Evolutionary conservation across 2,888 invertebrate species (phyloP).

Genomic region (Tenthredo distinguenda): DNA sequence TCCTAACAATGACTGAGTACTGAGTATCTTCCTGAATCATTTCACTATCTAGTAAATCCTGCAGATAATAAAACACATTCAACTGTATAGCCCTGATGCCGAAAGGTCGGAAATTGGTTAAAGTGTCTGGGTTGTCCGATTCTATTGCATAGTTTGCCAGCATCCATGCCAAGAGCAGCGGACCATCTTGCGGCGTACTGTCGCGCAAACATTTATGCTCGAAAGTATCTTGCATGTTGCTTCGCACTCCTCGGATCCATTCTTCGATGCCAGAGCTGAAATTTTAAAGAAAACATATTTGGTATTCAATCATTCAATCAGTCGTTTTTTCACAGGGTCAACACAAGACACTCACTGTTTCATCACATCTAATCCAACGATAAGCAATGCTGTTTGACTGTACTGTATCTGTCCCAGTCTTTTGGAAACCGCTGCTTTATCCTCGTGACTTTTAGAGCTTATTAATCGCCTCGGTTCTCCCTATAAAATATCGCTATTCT

Average conservation of each 20-base stretch:
- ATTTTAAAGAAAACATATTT: slow-evolving; percentile 26
- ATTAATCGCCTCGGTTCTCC: slow-evolving; percentile 74
- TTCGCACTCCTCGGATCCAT: slow-evolving; percentile 69
- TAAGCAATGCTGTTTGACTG: slow-evolving; percentile 71
- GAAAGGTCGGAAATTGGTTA: slow-evolving; percentile 71
- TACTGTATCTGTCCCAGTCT: slow-evolving; percentile 74
- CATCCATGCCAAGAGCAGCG: slow-evolving; percentile 76
- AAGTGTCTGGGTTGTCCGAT: slow-evolving; percentile 69
- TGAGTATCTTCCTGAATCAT: slow-evolving; percentile 74
- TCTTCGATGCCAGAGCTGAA: slow-evolving; percentile 65
- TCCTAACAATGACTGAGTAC: slow-evolving; percentile 71
- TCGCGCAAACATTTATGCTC: slow-evolving; percentile 74
- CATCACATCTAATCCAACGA: slow-evolving; percentile 71
- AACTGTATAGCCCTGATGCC: slow-evolving; percentile 74
- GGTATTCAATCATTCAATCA: not conserved
- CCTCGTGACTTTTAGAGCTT: slow-evolving; percentile 73
- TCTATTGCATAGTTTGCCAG: slow-evolving; percentile 74
- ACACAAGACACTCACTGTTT: slow-evolving; percentile 66
- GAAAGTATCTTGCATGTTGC: slow-evolving; percentile 71
- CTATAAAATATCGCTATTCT: slow-evolving; percentile 46
- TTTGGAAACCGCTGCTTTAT: slow-evolving; percentile 70
- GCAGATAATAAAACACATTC: slow-evolving; percentile 73
- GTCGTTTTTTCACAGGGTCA: not conserved
- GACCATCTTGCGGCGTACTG: slow-evolving; percentile 71
- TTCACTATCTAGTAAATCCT: slow-evolving; percentile 71